phyloP scores from a whole-genome alignment of 2,113 vertebrate genomes.

The Sinosuthora webbiana region DNA sequence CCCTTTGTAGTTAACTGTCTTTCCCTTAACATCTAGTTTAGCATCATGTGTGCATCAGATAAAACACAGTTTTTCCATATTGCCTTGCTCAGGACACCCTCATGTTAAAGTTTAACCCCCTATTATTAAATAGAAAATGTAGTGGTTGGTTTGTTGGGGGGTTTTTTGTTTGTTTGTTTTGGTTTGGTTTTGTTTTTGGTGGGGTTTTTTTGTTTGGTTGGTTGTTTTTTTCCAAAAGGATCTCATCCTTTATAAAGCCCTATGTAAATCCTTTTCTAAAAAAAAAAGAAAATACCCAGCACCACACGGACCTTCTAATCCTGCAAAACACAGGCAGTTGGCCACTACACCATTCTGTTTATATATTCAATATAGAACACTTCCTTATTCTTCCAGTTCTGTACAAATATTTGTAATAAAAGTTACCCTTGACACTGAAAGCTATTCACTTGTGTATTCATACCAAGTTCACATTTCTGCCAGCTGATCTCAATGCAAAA shows the following conservation, averaged over 20 bases:
- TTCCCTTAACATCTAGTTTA: neutral
- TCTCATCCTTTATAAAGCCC: neutral
- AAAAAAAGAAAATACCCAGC: neutral
- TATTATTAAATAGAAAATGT: neutral
- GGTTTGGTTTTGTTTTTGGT: too few relatives aligned
- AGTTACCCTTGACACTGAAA: neutral
- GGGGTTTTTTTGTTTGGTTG: too few relatives aligned
- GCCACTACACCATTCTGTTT: neutral
- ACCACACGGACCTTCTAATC: neutral
- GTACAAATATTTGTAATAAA: neutral
- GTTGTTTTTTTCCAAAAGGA: neutral
- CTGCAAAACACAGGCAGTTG: neutral
- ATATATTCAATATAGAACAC: neutral
- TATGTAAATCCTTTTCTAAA: neutral
- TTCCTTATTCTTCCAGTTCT: neutral
- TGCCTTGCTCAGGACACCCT: neutral
- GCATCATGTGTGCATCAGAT: neutral
- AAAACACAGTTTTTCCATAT: neutral
- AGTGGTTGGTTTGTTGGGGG: neutral
- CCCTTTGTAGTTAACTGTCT: neutral
- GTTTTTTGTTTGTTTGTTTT: neutral
- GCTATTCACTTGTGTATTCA: neutral
- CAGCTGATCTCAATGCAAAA: neutral
- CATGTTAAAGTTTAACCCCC: neutral
- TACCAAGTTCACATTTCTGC: neutral